phyloP scores from a whole-genome alignment of 2,888 invertebrate genomes.

The Balanococcus diminutus region DNA sequence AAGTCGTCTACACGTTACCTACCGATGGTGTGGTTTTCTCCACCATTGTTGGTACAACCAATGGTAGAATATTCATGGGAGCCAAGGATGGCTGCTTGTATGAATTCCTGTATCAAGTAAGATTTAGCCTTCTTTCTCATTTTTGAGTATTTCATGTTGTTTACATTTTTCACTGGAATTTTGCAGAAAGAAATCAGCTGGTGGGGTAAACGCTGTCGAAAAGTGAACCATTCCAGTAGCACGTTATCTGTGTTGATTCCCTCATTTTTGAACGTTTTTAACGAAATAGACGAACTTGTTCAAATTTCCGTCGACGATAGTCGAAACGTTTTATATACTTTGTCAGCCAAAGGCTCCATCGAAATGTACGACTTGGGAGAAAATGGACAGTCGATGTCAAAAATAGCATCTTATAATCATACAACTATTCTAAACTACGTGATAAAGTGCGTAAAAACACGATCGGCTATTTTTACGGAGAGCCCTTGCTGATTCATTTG shows the following conservation, averaged over 20 bases:
- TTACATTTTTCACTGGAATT: conserved; percentile 11
- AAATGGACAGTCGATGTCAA: conserved; percentile 74
- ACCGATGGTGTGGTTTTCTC: conserved; percentile 87
- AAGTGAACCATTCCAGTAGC: conserved; percentile 91
- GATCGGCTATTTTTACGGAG: no score
- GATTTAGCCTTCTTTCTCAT: background rate
- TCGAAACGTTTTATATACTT: conserved; percentile 84
- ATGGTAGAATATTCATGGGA: conserved; percentile 92
- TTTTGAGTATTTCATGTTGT: background rate
- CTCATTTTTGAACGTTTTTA: conserved; percentile 80
- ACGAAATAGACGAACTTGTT: conserved; percentile 86
- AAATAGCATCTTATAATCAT: conserved; percentile 77
- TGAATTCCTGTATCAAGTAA: conserved; percentile 91
- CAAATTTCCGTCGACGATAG: conserved; percentile 89
- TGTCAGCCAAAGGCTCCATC: conserved; percentile 87
- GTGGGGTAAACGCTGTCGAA: conserved; percentile 85
- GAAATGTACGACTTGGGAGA: conserved; percentile 88
- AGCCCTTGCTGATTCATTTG: no score
- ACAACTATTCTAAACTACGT: conserved; percentile 55
- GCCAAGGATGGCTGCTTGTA: conserved; percentile 93
- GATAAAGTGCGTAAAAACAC: no score
- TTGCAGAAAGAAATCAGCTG: conserved; percentile 56
- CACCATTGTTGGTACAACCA: conserved; percentile 78
- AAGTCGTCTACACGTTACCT: conserved; percentile 90
- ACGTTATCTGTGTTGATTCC: conserved; percentile 86